Evolutionary conservation across 1,140 invertebrate species (phyloP), one percentile per base, ranked within the genome.

Genomic region (Papilio xuthus): DNA sequence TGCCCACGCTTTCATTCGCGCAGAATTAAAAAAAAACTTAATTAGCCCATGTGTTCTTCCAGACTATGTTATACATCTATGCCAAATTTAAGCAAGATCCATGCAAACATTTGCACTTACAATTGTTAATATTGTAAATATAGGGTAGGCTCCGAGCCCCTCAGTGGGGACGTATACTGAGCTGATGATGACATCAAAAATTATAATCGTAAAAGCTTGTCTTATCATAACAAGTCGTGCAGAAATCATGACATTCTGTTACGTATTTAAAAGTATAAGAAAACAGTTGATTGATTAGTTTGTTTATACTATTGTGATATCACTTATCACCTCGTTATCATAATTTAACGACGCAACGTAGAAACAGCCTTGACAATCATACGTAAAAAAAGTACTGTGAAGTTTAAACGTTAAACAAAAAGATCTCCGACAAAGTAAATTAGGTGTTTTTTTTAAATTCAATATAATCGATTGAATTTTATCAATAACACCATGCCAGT

Each of bases 281-380:
- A 67, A 67, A 67, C 60, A 32, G 12, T 67, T 67, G 60, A 67
- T 67, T 28, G 60, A 67, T 67, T 67, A 60, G 23, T 60, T 60
- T 67, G 60, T 67, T 67, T 67, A 67, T 28, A 67, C 26, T 67
- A 28, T 18, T 23, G 13, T 67, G 60, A 32, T 67, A 67, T 10
- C n/a, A 28, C 3, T 28, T 63, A 63, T 67, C 60, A 32, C 9
- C n/a, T 53, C 18, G 13, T 67, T 67, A 67, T 67, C 60, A 67
- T 28, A 67, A 67, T 67, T 32, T 32, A 28, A 67, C 60, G 60
- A 6, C 23, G 60, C 60, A 67, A 28, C 26, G 60, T 63, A 26
- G 60, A 32, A 67, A 28, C 20, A 60, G 23, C 60, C 60, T 67
- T 67, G 60, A 67, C 60, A 67, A 32, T 67, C 60, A 67, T 32